phyloP scores from a whole-genome alignment of 1,140 invertebrate species.

The Bombus balteatus region DNA sequence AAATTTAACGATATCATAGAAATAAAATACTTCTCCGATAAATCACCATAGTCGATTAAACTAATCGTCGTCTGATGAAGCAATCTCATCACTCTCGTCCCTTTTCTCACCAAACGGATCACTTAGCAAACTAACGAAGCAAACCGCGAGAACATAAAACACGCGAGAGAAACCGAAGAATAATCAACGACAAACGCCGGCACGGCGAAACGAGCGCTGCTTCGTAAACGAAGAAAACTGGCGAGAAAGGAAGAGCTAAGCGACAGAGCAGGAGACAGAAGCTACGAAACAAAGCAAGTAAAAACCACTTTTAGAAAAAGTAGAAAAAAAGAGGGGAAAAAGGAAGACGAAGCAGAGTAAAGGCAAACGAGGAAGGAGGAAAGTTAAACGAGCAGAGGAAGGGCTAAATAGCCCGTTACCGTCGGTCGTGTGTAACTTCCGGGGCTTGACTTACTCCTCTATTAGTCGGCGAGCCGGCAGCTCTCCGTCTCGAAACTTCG shows the following conservation, averaged over 20 bases:
- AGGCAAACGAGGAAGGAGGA: conserved; percentile 14
- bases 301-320: background rate
- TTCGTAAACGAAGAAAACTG: background rate
- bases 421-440: conserved; percentile 65
- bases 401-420: conserved; percentile 66
- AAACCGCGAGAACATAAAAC: background rate
- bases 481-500: conserved; percentile 66
- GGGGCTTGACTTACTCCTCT: conserved; percentile 72
- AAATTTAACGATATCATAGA: too few relatives aligned
- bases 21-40: too few relatives aligned
- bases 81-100: background rate
- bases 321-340: background rate
- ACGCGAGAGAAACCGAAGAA: background rate
- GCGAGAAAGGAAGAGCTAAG: background rate
- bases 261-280: background rate
- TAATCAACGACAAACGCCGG: background rate
- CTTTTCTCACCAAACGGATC: background rate
- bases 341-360: background rate
- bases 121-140: background rate
- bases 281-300: background rate
- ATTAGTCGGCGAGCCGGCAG: conserved; percentile 57
- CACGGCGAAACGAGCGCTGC: background rate
- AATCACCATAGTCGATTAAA: too few relatives aligned
- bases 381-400: conserved; percentile 60
- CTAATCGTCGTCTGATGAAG: background rate